Percentiles rank a stretch among this genome's conserved stretches.
phyloP scores from a whole-genome alignment of 1,140 invertebrate genomes.

The Cotesia chilonis region DNA sequence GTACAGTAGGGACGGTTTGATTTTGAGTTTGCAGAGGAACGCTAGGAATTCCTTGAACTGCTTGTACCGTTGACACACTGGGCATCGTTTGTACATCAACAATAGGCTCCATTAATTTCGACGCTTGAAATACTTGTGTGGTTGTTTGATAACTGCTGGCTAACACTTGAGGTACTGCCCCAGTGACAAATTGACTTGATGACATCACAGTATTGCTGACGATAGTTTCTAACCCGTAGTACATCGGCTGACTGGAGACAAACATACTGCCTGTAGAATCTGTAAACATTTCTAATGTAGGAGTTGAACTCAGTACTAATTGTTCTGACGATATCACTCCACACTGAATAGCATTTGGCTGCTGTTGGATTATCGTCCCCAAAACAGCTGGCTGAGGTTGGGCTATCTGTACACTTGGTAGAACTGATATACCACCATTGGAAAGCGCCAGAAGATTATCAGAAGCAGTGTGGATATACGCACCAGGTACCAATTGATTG shows the following conservation, averaged over 20 bases:
- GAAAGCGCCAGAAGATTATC: slow-evolving; percentile 70
- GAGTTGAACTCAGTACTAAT: slow-evolving; percentile 72
- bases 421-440: slow-evolving; percentile 70
- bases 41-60: slow-evolving; percentile 32
- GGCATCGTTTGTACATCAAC: slow-evolving; percentile 73
- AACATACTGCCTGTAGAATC: slow-evolving; percentile 75
- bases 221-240: slow-evolving; percentile 83
- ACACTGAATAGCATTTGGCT: slow-evolving; percentile 66
- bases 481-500: slow-evolving; percentile 69
- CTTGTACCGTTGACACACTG: slow-evolving; percentile 40
- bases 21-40: slow-evolving; percentile 42
- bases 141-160: slow-evolving; percentile 83
- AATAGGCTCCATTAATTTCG: slow-evolving; percentile 79
- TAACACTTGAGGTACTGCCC: slow-evolving; percentile 78
- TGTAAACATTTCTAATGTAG: slow-evolving; percentile 75
- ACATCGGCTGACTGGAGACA: slow-evolving; percentile 76
- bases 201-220: slow-evolving; percentile 87
- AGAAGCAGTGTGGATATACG: slow-evolving; percentile 72
- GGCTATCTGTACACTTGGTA: slow-evolving; percentile 67
- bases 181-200: slow-evolving; percentile 81
- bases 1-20: slow-evolving; percentile 49
- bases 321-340: slow-evolving; percentile 68
- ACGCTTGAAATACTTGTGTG: slow-evolving; percentile 83
- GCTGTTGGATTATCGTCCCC: slow-evolving; percentile 73
- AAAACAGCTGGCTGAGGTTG: slow-evolving; percentile 67